phyloP scores from a whole-genome alignment of 1,140 invertebrate species.

The Pseudomyrmex pallidus region DNA sequence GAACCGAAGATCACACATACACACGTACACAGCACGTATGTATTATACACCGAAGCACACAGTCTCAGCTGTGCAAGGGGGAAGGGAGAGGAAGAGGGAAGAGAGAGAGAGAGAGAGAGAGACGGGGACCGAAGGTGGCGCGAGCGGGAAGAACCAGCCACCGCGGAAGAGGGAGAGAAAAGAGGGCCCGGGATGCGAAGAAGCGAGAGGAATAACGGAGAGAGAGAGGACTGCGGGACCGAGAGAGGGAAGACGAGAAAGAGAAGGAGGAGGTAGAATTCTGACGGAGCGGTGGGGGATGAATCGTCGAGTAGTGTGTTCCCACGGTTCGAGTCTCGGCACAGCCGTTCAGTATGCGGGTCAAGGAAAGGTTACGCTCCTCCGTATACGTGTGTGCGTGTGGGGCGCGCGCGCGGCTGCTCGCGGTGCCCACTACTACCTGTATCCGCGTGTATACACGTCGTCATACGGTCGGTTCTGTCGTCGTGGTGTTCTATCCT shows the following conservation, averaged over 20 bases:
- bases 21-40: too few relatives aligned
- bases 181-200: constrained; percentile 35
- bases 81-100: constrained; percentile 42
- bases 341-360: constrained; percentile 86
- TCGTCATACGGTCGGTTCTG: neutral
- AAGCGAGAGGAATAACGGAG: constrained; percentile 3
- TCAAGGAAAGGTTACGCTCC: constrained; percentile 85
- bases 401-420: constrained; percentile 65
- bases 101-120: constrained; percentile 54
- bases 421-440: constrained; percentile 79
- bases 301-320: constrained; percentile 84
- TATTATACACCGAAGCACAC: too few relatives aligned
- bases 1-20: too few relatives aligned
- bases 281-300: constrained; percentile 78
- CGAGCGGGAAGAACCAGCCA: constrained; percentile 50
- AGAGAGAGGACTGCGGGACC: constrained; percentile 37
- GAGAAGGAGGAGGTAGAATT: constrained; percentile 73
- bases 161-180: constrained; percentile 14
- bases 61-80: neutral
- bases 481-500: constrained; percentile 38
- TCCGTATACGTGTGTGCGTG: constrained; percentile 73
- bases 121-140: constrained; percentile 48
- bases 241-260: constrained; percentile 26
- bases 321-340: constrained; percentile 85
- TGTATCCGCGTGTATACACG: constrained; percentile 50